A percentile compares a stretch with the other conserved stretches of the same genome.
phyloP scores from a whole-genome alignment of 2,113 vertebrate genomes.

The Pangasianodon gigas region DNA sequence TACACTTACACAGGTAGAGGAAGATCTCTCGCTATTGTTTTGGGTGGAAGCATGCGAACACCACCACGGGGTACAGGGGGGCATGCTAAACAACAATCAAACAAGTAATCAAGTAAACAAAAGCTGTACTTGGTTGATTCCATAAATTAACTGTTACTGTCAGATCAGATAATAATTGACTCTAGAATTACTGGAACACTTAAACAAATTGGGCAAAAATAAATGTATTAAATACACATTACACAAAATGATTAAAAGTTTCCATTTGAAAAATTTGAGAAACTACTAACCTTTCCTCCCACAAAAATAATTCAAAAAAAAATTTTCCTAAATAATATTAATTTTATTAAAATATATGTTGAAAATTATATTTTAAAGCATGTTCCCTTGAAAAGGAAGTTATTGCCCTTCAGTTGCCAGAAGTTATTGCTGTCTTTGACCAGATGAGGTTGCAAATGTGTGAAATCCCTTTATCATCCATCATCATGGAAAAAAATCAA shows the following conservation, averaged over 20 bases:
- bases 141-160: not conserved
- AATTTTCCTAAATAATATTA: not conserved
- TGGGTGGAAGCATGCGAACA: slow-evolving; percentile 51
- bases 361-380: not conserved
- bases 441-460: not conserved
- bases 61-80: slow-evolving; percentile 42
- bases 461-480: not conserved
- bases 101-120: not conserved
- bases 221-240: not conserved
- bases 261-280: not conserved
- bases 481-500: not conserved
- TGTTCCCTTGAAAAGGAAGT: no score
- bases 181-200: not conserved
- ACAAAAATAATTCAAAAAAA: not conserved
- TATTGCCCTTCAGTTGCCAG: no score
- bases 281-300: not conserved
- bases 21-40: slow-evolving; percentile 18
- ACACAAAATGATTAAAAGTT: not conserved
- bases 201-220: not conserved
- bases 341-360: not conserved
- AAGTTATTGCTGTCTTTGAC: not conserved
- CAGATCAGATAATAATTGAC: not conserved
- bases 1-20: slow-evolving; percentile 62
- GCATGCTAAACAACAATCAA: slow-evolving; percentile 57
- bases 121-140: not conserved